Evolutionary conservation across 2,888 invertebrate genomes (phyloP), one percentile per base, ranked within the genome.

Genomic region (Thyatira batis): DNA sequence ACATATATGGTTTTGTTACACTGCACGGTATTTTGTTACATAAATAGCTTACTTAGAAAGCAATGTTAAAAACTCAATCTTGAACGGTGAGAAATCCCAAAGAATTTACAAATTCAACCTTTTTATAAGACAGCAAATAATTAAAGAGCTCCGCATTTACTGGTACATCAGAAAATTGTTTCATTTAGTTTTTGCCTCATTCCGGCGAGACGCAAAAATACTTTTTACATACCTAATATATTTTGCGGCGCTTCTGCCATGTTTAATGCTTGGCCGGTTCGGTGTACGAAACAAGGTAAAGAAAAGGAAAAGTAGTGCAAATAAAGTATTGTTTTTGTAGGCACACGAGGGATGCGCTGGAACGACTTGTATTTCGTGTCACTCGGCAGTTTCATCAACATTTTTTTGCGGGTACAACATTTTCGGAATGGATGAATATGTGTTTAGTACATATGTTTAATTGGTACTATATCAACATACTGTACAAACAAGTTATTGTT

Each of bases 321-420:
- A 39, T 39, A 39, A 39, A 39, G 39, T 39, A 39, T 39, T 39
- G 39, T 39, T 39, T 39, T 39, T 39, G 39, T 39, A 39, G 39
- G n/a, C 39, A 39, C 33, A 39, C 39, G 39, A 17, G 39, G 17
- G 17, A 39, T 39, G 39, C 17, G 39, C 39, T 39, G 17, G 17
- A 39, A 39, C 39, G 39, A 39, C 13, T 39, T 17, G 39, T 39
- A 39, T 17, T 39, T 39, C 39, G 39, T 17, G 39, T 6, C 17
- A 39, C 17, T 17, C n/a, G 17, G 39, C 17, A 17, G 17, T 39
- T 39, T 39, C 39, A 39, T 39, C 39, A 39, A 39, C 39, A 23
- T 23, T 39, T 39, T n/a, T 39, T 39, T 39, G 17, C n/a, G 17
- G 39, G 13, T 17, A 39, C 39, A n/a, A 39, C 39, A n/a, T 39